These are phyloP conservation scores for Macroglossus sobrinus DNA, from an alignment of 2,113 vertebrate species.

Conservation along the genomic window DNA sequence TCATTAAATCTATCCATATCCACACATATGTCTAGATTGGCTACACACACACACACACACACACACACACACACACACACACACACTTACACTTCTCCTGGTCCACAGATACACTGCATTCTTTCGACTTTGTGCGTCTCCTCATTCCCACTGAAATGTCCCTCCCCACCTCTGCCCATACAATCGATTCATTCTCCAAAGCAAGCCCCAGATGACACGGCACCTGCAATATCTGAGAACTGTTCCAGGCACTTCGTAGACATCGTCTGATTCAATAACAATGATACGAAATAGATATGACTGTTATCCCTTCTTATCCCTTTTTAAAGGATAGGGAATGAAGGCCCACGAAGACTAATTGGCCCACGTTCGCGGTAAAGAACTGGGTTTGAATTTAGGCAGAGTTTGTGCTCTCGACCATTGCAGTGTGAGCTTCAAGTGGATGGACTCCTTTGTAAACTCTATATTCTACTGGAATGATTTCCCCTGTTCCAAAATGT, in stretches of 20 bases:
- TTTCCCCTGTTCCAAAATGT: neutral
- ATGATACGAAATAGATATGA: accelerated
- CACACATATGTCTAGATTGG: neutral
- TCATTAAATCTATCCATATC: neutral
- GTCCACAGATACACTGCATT: neutral
- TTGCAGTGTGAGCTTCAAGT: accelerated
- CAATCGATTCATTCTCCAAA: neutral
- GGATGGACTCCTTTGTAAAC: neutral
- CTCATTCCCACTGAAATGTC: neutral
- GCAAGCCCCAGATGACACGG: neutral
- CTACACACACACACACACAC: neutral
- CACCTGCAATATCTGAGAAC: neutral
- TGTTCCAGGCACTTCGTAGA: neutral
- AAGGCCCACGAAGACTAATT: accelerated
- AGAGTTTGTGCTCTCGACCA: accelerated
- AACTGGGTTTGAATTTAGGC: accelerated
- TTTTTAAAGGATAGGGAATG: neutral
- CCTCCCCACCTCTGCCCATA: neutral
- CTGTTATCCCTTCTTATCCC: too few species aligned
- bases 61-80: neutral
- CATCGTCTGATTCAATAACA: too few species aligned
- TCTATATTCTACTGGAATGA: neutral
- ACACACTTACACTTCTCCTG: neutral
- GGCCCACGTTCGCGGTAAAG: accelerated
- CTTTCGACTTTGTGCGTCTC: neutral